Evolutionary conservation across 2,888 invertebrate species (phyloP).

Genomic region (Morpho helenor): DNA sequence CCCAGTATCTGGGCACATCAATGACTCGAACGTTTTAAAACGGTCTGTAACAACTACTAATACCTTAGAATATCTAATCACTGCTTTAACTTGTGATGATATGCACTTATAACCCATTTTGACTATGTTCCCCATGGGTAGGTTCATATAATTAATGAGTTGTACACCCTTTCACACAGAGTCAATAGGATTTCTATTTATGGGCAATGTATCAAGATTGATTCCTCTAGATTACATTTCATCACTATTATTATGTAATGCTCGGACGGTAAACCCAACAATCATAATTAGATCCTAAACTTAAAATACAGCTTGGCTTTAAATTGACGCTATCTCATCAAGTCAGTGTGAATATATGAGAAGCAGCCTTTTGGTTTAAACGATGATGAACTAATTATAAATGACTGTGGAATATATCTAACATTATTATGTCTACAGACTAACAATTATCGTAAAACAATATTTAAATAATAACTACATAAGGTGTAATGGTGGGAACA

Average conservation of each 20-base stretch:
- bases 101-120: slow-evolving; percentile 75
- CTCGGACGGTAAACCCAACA: slow-evolving; percentile 77
- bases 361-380: slow-evolving; percentile 76
- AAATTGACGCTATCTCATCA: slow-evolving; percentile 74
- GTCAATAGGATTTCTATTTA: slow-evolving; percentile 49
- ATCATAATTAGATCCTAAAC: slow-evolving; percentile 70
- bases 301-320: slow-evolving; percentile 76
- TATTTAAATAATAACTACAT: slow-evolving; percentile 70
- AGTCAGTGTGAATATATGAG: slow-evolving; percentile 67
- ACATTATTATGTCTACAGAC: slow-evolving; percentile 57
- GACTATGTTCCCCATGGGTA: slow-evolving; percentile 61
- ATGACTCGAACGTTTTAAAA: slow-evolving; percentile 75
- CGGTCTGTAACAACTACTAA: slow-evolving; percentile 76
- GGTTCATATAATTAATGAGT: slow-evolving; percentile 52
- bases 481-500: slow-evolving; percentile 69
- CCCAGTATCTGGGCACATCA: slow-evolving; percentile 73
- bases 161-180: slow-evolving; percentile 56
- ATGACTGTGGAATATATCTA: slow-evolving; percentile 78
- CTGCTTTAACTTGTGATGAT: slow-evolving; percentile 78
- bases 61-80: slow-evolving; percentile 78
- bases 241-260: slow-evolving; percentile 72
- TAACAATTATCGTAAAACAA: slow-evolving; percentile 69
- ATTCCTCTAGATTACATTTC: slow-evolving; percentile 63
- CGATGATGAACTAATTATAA: slow-evolving; percentile 58
- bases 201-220: slow-evolving; percentile 61